Percentiles rank a stretch among this genome's conserved stretches.
Conservation (phyloP, 2,888 invertebrate species). For the Labia minor region DNA sequence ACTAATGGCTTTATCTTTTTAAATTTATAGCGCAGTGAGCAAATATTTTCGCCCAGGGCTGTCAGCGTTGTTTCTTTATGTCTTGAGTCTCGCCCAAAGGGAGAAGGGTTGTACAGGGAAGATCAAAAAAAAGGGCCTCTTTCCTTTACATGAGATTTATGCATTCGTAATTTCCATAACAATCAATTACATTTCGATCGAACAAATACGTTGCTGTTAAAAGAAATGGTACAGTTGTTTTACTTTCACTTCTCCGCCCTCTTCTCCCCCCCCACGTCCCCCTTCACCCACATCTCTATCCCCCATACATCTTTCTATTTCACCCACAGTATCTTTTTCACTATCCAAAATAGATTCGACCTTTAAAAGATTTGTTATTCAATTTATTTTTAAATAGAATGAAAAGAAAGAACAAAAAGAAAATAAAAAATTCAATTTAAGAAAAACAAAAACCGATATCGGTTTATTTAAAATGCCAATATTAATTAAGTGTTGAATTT, state of each 20-base stretch:
- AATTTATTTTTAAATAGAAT: neutral
- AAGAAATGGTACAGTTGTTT: neutral
- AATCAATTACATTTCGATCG: constrained; percentile 13
- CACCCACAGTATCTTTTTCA: no score
- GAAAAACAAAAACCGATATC: neutral
- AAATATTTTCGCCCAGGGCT: constrained; percentile 8
- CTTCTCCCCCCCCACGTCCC: no score
- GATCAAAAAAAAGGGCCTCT: neutral
- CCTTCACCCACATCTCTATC: neutral
- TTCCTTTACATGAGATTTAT: neutral
- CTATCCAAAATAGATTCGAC: neutral
- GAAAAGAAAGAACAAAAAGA: neutral
- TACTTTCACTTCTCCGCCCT: no score
- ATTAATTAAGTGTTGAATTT: constrained; percentile 1
- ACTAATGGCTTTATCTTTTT: constrained; percentile 13
- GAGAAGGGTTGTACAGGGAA: neutral
- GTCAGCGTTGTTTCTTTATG: constrained; percentile 13
- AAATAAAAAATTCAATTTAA: constrained; percentile 1
- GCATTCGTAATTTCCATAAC: constrained; percentile 3
- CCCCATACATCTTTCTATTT: no score
- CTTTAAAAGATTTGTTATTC: constrained; percentile 1
- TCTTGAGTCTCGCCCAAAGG: constrained; percentile 1
- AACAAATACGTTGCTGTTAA: constrained; percentile 13
- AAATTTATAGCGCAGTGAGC: constrained; percentile 7
- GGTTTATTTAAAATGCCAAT: neutral